Base-by-base conservation (phyloP, 2,113 vertebrate species). In the Nerophis ophidion region DNA sequence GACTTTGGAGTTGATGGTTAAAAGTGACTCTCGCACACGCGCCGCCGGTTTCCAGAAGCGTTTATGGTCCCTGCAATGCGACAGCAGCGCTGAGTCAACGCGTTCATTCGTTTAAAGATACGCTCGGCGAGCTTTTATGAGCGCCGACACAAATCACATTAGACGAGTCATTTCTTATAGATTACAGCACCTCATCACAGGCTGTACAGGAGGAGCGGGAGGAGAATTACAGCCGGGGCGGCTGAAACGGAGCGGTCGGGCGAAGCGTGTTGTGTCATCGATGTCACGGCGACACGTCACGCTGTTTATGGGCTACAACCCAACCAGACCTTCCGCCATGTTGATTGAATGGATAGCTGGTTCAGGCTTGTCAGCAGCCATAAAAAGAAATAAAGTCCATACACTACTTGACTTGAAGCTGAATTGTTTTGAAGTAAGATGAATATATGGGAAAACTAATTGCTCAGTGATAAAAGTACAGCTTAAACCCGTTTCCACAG, bases 51-150 rank as follows among this genome's bases (percentile, higher is more conserved):
- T 73, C 57, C 52, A 52, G 75, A 68, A 60, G 38, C 75, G 49
- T 86, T 86, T 82, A 79, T 35, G 72, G 77, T 60, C 57, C 65
- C 86, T 77, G 84, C 86, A 86, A 80, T 88, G 84, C 86, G 81
- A 79, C 81, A 82, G 68, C 60, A 51, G 68, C 63, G 70, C 42
- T 62, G 63, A 70, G 66, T 71, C 79, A 73, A 75, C 74, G 47
- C 45, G 48, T 80, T 64, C 74, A 67, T 79, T 83, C 77, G 80
- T 81, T 83, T 81, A 74, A 85, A 81, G 79, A 83, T 82, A 76
- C 72, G 84, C 84, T 79, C 66, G 77, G 74, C 17, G 65, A 72
- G 77, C 52, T 76, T 86, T 86, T 85, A 86, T 80, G 83, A 83
- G 84, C 72, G 71, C 50, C 75, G 48, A 78, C 81, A 88, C 84